These are phyloP conservation scores for Drosophila austrosaltans DNA, from an alignment of 2,888 invertebrate genomes.

Conservation along the genomic window DNA sequence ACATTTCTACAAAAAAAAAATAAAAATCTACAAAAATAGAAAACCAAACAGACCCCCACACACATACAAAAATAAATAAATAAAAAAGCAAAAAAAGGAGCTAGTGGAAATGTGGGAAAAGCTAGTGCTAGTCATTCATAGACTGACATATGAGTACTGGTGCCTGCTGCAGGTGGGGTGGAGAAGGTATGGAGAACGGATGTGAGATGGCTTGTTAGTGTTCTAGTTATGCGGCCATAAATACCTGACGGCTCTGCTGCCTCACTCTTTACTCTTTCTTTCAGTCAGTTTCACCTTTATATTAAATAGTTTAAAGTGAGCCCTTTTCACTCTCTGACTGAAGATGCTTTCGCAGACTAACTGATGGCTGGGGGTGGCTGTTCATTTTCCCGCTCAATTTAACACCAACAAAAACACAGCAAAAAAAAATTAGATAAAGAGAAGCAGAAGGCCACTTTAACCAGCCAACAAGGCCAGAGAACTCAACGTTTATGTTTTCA, in stretches of 20 bases:
- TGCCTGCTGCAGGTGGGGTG: constrained; percentile 1
- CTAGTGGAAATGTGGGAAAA: constrained; percentile 32
- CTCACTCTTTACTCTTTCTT: constrained; percentile 16
- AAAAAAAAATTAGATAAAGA: not conserved
- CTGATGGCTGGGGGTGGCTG: constrained; percentile 29
- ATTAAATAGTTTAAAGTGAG: constrained; percentile 71
- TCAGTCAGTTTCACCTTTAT: constrained; percentile 31
- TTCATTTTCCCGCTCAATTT: constrained; percentile 70
- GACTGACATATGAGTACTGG: constrained; percentile 61
- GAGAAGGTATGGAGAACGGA: not conserved
- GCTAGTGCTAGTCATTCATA: constrained; percentile 54
- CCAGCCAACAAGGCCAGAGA: constrained; percentile 36
- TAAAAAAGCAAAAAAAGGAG: constrained; percentile 32
- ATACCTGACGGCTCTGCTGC: constrained; percentile 58
- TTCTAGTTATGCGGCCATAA: constrained; percentile 72
- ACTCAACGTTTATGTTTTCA: constrained; percentile 6
- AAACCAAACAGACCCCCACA: not conserved
- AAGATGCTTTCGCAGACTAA: constrained; percentile 2
- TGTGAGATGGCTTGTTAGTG: constrained; percentile 50
- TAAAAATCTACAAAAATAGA: constrained; percentile 7
- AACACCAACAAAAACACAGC: constrained; percentile 65
- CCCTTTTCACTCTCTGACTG: constrained; percentile 53
- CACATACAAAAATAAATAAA: constrained; percentile 1
- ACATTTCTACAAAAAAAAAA: constrained; percentile 32
- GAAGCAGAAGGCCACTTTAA: constrained; percentile 54